Evolutionary conservation across 1,140 invertebrate genomes (phyloP).

Genomic region (Bicyclus anynana): DNA sequence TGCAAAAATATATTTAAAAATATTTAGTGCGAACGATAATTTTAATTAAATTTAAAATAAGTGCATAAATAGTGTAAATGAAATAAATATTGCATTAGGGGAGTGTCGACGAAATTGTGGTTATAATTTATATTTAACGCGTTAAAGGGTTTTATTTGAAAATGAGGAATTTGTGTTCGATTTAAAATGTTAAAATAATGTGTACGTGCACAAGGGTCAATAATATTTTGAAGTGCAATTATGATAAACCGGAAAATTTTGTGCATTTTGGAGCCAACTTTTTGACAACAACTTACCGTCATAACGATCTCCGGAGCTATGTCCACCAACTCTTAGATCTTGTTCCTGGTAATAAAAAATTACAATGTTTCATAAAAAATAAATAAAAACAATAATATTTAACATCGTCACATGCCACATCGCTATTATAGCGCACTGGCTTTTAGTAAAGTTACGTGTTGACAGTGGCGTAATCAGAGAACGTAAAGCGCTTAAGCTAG

Average conservation of each 20-base stretch:
- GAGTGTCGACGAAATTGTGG: background rate
- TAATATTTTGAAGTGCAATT: conserved; percentile 1
- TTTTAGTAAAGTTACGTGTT: no score
- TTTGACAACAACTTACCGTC: conserved; percentile 43
- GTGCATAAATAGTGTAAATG: conserved; percentile 1
- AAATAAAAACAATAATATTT: no score
- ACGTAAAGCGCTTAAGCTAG: no score
- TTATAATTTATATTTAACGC: background rate
- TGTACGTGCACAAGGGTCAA: no score
- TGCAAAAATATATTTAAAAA: conserved; percentile 11
- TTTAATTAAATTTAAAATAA: no score
- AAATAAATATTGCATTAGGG: background rate
- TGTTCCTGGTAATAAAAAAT: conserved; percentile 41
- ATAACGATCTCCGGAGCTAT: conserved; percentile 32
- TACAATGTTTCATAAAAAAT: background rate
- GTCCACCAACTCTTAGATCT: conserved; percentile 39
- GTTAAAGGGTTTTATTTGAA: background rate
- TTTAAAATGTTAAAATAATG: no score
- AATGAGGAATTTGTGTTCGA: background rate
- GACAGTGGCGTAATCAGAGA: no score
- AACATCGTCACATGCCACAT: no score
- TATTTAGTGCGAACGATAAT: background rate
- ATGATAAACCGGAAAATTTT: background rate
- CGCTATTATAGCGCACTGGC: no score
- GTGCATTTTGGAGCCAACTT: background rate